These are phyloP conservation scores for Rhegmatorhina hoffmannsi DNA, from an alignment of 2,113 vertebrate species.

Conservation along the genomic window DNA sequence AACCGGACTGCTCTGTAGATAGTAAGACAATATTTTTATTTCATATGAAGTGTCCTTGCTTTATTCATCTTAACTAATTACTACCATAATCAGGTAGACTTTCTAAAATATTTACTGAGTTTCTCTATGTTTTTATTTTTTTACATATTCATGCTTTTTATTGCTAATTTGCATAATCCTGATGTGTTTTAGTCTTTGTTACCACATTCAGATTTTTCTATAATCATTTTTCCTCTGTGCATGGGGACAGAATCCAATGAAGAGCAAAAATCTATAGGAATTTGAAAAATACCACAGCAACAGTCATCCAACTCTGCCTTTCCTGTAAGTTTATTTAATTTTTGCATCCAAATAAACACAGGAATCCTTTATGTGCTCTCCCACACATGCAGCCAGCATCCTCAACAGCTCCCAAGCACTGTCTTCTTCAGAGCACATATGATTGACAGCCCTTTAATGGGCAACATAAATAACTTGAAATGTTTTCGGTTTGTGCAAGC, in stretches of 20 bases:
- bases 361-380: neutral
- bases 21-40: neutral
- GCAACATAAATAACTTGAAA: slow-evolving; percentile 10
- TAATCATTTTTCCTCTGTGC: neutral
- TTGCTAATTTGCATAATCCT: neutral
- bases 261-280: neutral
- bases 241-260: neutral
- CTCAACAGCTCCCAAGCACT: neutral
- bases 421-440: neutral
- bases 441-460: slow-evolving; percentile 26
- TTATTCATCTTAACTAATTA: neutral
- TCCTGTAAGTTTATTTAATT: neutral
- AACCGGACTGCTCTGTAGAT: neutral
- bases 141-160: neutral
- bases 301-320: neutral
- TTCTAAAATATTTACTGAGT: neutral
- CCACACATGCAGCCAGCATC: neutral
- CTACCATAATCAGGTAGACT: neutral
- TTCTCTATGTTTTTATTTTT: neutral
- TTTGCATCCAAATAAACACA: neutral
- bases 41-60: neutral
- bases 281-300: neutral
- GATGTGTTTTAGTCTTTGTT: neutral
- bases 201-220: neutral
- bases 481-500: neutral